Conservation (phyloP, 2,797 vertebrate genomes). For the Amazona finschi region DNA sequence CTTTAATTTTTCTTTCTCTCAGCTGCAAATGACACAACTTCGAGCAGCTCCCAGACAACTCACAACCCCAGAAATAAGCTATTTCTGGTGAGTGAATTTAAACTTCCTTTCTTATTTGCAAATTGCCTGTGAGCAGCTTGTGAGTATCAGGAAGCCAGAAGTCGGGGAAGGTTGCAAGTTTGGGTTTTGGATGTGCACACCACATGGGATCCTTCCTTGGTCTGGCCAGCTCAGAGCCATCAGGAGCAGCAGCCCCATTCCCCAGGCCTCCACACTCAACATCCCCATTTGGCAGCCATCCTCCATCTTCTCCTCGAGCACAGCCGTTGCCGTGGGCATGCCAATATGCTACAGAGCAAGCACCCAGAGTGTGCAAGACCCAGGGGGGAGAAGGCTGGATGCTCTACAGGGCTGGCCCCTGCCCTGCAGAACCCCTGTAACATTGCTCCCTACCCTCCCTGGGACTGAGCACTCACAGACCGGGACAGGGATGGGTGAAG, state of each 20-base stretch:
- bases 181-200: neutral
- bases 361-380: fast-evolving
- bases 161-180: neutral
- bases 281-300: neutral
- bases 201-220: neutral
- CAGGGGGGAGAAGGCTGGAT: neutral
- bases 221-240: neutral
- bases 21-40: constrained; percentile 23
- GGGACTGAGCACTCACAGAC: neutral
- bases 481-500: neutral
- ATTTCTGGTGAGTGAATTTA: constrained; percentile 24
- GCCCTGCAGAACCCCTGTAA: neutral
- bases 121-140: constrained; percentile 18
- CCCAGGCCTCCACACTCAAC: neutral
- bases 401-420: neutral
- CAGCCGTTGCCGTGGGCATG: neutral
- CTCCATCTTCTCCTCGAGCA: neutral
- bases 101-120: constrained; percentile 43
- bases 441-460: neutral
- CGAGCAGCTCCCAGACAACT: constrained; percentile 52
- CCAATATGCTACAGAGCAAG: neutral
- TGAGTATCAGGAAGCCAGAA: neutral
- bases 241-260: neutral
- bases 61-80: constrained; percentile 42
- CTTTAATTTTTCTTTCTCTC: neutral